Percentiles rank a stretch among this genome's conserved stretches.
These are phyloP conservation scores for Wiebesia pumilae DNA, from an alignment of 1,140 invertebrate genomes.

Conservation along the genomic window DNA sequence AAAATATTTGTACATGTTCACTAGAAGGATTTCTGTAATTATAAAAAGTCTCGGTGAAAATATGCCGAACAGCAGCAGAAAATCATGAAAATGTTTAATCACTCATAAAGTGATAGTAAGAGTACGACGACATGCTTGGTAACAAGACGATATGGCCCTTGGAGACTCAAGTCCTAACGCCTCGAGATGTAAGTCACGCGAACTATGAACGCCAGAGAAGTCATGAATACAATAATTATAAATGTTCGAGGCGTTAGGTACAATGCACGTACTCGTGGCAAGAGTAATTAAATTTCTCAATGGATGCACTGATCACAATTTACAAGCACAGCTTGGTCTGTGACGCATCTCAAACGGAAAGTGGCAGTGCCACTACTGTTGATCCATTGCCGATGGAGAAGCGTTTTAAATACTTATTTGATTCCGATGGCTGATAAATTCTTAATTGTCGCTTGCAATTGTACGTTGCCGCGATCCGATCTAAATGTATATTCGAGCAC, in stretches of 20 bases:
- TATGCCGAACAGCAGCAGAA: not conserved
- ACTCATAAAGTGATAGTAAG: slow-evolving; percentile 31
- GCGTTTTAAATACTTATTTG: not conserved
- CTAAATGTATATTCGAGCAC: slow-evolving; percentile 1
- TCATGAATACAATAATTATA: slow-evolving; percentile 27
- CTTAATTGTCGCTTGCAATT: slow-evolving; percentile 25
- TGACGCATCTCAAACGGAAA: slow-evolving; percentile 1
- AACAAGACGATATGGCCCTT: not conserved
- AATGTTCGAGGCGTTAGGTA: not conserved
- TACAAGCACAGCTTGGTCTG: not conserved
- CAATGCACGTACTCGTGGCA: not conserved
- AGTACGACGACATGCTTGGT: not conserved
- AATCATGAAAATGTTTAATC: not conserved
- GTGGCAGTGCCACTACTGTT: not conserved
- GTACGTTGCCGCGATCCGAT: not conserved
- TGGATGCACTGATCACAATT: not conserved
- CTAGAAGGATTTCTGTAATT: not conserved
- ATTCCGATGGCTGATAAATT: slow-evolving; percentile 25
- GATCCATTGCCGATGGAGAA: not conserved
- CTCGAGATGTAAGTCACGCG: slow-evolving; percentile 33
- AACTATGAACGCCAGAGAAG: not conserved
- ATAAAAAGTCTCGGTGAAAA: not conserved
- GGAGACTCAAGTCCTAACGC: not conserved
- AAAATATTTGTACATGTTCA: not conserved
- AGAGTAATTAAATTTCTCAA: slow-evolving; percentile 35